A percentile compares a stretch with the other conserved stretches of the same genome.
These are phyloP conservation scores for Crambe crambe DNA, from an alignment of 37 sponge, comb jelly and placozoan genomes.

Conservation along the genomic window DNA sequence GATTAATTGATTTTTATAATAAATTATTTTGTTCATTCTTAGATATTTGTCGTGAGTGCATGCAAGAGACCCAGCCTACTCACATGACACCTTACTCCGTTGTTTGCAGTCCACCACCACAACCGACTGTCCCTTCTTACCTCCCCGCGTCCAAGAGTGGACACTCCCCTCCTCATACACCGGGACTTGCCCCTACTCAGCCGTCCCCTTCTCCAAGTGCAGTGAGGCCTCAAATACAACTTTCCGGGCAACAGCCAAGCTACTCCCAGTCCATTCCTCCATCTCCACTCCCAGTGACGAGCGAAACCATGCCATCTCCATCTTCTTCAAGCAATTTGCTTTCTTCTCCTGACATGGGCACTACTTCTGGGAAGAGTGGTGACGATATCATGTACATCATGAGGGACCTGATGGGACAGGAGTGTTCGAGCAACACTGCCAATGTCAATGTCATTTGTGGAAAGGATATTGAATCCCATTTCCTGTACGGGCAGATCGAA, in stretches of 20 bases:
- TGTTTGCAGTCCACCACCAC: background rate
- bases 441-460: background rate
- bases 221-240: background rate
- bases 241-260: background rate
- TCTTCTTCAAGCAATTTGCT: background rate
- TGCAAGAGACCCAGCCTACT: slow-evolving; percentile 17
- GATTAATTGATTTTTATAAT: background rate
- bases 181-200: background rate
- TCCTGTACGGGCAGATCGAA: background rate
- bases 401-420: slow-evolving; percentile 2
- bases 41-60: slow-evolving; percentile 42
- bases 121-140: background rate
- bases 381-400: slow-evolving; percentile 19
- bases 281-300: background rate
- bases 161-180: slow-evolving; percentile 2
- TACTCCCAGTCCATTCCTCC: background rate
- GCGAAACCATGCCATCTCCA: background rate
- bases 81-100: background rate
- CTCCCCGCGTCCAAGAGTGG: background rate
- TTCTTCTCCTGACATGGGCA: background rate
- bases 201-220: slow-evolving; percentile 8
- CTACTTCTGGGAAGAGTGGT: background rate
- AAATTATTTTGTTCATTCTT: background rate
- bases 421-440: background rate
- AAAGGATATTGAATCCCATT: background rate